phyloP scores from a whole-genome alignment of 2,888 invertebrate species.

The Copidosoma aretas region DNA sequence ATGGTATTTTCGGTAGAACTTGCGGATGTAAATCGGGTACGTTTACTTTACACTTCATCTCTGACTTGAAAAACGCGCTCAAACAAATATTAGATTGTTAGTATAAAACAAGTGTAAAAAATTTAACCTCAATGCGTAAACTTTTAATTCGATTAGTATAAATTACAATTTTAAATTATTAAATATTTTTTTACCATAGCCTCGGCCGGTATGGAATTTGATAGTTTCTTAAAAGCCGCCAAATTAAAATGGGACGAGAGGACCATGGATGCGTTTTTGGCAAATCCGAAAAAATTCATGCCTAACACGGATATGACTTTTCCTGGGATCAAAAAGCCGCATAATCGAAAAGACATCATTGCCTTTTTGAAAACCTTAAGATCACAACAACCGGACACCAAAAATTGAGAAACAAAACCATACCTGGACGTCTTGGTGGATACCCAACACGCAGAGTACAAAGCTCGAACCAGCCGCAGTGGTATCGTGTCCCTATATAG shows the following conservation, averaged over 20 bases:
- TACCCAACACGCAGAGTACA: conserved; percentile 79
- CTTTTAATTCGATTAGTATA: background rate
- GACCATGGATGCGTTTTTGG: conserved; percentile 72
- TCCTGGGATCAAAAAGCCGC: conserved; percentile 72
- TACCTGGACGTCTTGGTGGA: conserved; percentile 74
- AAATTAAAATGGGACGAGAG: conserved; percentile 71
- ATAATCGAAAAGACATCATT: conserved; percentile 72
- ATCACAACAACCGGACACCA: conserved; percentile 32
- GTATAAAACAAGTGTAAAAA: no score
- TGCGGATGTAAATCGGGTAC: conserved; percentile 49
- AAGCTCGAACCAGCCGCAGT: conserved; percentile 84
- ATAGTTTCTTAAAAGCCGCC: conserved; percentile 72
- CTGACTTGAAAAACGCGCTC: no score
- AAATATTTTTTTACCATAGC: conserved; percentile 1
- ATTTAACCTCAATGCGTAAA: no score
- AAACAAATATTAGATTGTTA: no score
- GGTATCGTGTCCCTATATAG: conserved; percentile 76
- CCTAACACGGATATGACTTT: conserved; percentile 81
- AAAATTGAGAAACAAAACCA: conserved; percentile 24
- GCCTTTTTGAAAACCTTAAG: conserved; percentile 66
- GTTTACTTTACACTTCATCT: background rate
- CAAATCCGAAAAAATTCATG: conserved; percentile 76
- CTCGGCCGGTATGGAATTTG: conserved; percentile 63
- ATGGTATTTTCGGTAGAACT: conserved; percentile 68
- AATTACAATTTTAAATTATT: background rate